These are phyloP conservation scores for Galaxias olidus DNA, from an alignment of 2,797 vertebrate genomes.

Conservation along the genomic window DNA sequence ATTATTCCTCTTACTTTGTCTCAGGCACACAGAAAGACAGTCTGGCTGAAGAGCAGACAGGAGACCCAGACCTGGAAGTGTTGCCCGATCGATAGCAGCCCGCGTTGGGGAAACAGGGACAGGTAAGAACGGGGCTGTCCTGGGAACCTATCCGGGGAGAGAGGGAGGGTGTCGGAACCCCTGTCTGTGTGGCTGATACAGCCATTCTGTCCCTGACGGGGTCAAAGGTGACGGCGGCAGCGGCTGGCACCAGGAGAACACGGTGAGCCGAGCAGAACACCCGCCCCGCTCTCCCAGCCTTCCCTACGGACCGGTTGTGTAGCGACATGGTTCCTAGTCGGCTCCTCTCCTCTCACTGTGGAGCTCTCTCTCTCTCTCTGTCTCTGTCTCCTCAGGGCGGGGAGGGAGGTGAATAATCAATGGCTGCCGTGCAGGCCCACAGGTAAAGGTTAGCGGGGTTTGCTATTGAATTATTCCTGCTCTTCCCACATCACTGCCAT, in stretches of 20 bases:
- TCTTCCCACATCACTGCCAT: slow-evolving; percentile 76
- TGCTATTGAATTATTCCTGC: slow-evolving; percentile 82
- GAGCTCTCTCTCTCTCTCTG: slow-evolving; percentile 16
- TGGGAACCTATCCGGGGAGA: background rate
- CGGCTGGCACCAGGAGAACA: slow-evolving; percentile 34
- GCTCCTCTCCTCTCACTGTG: slow-evolving; percentile 53
- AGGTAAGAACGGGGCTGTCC: slow-evolving; percentile 5
- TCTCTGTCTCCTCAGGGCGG: slow-evolving; percentile 63
- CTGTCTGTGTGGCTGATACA: slow-evolving; percentile 36
- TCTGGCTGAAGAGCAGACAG: slow-evolving; percentile 5
- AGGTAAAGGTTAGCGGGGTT: slow-evolving; percentile 82
- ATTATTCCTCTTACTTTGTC: slow-evolving; percentile 3
- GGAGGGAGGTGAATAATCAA: slow-evolving; percentile 75
- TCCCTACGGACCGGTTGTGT: slow-evolving; percentile 37
- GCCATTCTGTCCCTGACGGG: background rate
- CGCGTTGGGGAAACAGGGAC: slow-evolving; percentile 7
- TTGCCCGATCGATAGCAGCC: slow-evolving; percentile 43
- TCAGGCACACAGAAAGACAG: slow-evolving; percentile 16
- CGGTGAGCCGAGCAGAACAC: slow-evolving; percentile 41
- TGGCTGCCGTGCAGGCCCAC: slow-evolving; percentile 75
- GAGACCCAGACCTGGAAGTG: slow-evolving; percentile 33
- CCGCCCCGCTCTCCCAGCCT: background rate
- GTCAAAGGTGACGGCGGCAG: slow-evolving; percentile 21
- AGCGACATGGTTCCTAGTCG: slow-evolving; percentile 47
- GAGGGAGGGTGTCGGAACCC: slow-evolving; percentile 41